These are phyloP conservation scores for rat (Rattus norvegicus) DNA, from an alignment of 2,113 vertebrate species.

Conservation along the genomic window GRCr8 NC_086024.1:24966001-24966500, in stretches of 20 bases:
- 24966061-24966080: conserved; percentile 44
- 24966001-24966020: conserved; percentile 28
- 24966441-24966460: neutral
- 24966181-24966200: conserved; percentile 37
- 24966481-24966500: neutral
- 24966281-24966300: conserved; percentile 56
- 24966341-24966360: neutral
- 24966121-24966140: conserved; percentile 29
- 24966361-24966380: neutral
- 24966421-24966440: neutral
- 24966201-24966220: conserved; percentile 55
- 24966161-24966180: conserved; percentile 68
- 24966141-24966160: conserved; percentile 58
- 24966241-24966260: conserved; percentile 59
- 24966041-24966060: conserved; percentile 69
- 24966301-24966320: neutral
- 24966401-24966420: neutral
- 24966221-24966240: conserved; percentile 56
- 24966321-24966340: neutral
- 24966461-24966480: no score
- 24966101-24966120: conserved; percentile 63
- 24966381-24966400: neutral
- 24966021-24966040: conserved; percentile 70
- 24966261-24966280: conserved; percentile 55
- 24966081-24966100: conserved; percentile 58